These are phyloP conservation scores for Psittacula echo DNA, from an alignment of 2,797 vertebrate genomes.

Conservation along the genomic window DNA sequence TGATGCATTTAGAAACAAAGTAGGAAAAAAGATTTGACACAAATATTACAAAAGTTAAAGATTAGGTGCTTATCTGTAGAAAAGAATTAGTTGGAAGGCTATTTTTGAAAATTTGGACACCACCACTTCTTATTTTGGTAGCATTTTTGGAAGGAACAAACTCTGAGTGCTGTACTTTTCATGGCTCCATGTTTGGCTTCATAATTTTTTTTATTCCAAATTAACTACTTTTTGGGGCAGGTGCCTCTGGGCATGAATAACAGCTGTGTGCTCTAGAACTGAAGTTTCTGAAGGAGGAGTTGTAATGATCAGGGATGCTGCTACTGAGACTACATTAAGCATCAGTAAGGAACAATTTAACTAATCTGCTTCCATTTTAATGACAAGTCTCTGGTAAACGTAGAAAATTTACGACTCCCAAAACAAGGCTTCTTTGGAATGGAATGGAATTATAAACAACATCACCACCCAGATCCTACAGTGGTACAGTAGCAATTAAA, in stretches of 20 bases:
- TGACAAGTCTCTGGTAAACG: background rate
- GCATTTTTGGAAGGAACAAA: background rate
- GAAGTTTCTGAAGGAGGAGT: background rate
- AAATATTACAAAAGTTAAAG: background rate
- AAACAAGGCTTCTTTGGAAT: background rate
- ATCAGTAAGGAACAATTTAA: background rate
- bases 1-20: background rate
- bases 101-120: background rate
- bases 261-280: background rate
- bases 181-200: background rate
- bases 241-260: background rate
- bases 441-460: background rate
- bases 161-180: background rate
- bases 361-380: background rate
- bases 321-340: background rate
- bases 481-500: background rate
- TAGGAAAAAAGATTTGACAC: background rate
- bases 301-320: background rate
- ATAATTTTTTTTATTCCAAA: background rate
- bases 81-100: background rate
- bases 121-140: background rate
- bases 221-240: background rate
- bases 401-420: background rate
- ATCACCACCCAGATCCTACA: background rate
- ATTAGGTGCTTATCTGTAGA: background rate